Evolutionary conservation across 1,140 invertebrate species (phyloP), one percentile per base, ranked within the genome.

Genomic region (Theocolax elegans): DNA sequence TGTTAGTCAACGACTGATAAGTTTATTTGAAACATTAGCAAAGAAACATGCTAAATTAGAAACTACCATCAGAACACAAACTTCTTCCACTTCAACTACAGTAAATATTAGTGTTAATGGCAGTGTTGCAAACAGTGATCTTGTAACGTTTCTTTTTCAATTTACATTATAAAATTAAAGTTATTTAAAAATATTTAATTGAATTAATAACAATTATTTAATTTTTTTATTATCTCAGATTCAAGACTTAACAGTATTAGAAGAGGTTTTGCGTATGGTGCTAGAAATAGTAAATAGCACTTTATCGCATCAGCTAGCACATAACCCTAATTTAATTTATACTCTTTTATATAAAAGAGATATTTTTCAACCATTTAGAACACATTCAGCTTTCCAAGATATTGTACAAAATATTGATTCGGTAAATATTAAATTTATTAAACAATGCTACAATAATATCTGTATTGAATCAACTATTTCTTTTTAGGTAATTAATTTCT

Each of bases 341-440:
- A 95, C 96, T 1, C 86, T 99, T 60, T 88, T 99, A 1, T 99
- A 99, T 83, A 97, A 99, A 80, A 90, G 92, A 73, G 91, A 96
- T 67, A 89, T 97, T 46, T 99, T 99, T 86, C 91, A 94, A 76
- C 89, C 92, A 12, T 96, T 97, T 81, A 89, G 92, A 75, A 90
- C 90, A 62, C 95, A 99, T 86, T 90, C 93, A 19, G 92, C 94
- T 63, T 97, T 97, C 84, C 95, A 97, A 81, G 97, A 99, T 82
- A 93, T 99, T 42, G 92, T 98, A 64, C 93, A 97, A 81, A 99
- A 99, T 82, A 95, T 99, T 75, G 95, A 98, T 80, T 93, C 95
- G 83, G 95, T 98, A 83, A 87, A 83, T 29, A 38, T 86, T 27
- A 13, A 54, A 46, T 80, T 79, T 15, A 72, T 25, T 53, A 53